phyloP scores from a whole-genome alignment of 2,888 invertebrate genomes.

The Celastrina argiolus region DNA sequence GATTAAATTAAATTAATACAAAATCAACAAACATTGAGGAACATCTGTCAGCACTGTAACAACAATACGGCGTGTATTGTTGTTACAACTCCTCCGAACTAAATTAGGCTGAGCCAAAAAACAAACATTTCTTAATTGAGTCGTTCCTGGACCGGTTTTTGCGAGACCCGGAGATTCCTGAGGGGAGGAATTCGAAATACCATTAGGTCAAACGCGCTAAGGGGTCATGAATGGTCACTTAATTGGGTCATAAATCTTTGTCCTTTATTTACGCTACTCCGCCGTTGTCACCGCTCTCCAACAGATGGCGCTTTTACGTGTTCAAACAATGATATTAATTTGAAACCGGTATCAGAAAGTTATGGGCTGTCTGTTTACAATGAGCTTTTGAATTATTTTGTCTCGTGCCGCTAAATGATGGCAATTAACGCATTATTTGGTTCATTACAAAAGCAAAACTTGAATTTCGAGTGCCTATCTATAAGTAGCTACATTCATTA shows the following conservation, averaged over 20 bases:
- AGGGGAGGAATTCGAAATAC: conserved; percentile 59
- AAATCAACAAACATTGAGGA: conserved; percentile 11
- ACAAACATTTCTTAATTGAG: conserved; percentile 70
- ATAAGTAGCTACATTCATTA: not conserved
- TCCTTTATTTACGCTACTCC: conserved; percentile 40
- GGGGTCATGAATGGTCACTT: conserved; percentile 65
- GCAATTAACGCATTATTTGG: conserved; percentile 41
- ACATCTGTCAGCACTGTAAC: conserved; percentile 30
- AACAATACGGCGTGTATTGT: conserved; percentile 47
- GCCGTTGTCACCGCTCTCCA: not conserved
- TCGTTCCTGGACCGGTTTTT: conserved; percentile 52
- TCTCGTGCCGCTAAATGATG: conserved; percentile 51
- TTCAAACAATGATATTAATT: conserved; percentile 43
- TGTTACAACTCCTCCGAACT: conserved; percentile 37
- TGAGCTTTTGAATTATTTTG: conserved; percentile 44
- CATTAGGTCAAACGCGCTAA: conserved; percentile 42
- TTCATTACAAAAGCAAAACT: conserved; percentile 17
- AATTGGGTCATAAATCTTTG: conserved; percentile 71
- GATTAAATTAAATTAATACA: conserved; percentile 7
- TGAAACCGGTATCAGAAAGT: conserved; percentile 49
- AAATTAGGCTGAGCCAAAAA: conserved; percentile 64
- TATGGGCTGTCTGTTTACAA: conserved; percentile 48
- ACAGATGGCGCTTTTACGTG: conserved; percentile 52
- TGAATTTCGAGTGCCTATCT: not conserved
- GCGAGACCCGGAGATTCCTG: conserved; percentile 40